Conservation (phyloP, 2,113 vertebrate genomes). For the Gallinago paraguaiae region DNA sequence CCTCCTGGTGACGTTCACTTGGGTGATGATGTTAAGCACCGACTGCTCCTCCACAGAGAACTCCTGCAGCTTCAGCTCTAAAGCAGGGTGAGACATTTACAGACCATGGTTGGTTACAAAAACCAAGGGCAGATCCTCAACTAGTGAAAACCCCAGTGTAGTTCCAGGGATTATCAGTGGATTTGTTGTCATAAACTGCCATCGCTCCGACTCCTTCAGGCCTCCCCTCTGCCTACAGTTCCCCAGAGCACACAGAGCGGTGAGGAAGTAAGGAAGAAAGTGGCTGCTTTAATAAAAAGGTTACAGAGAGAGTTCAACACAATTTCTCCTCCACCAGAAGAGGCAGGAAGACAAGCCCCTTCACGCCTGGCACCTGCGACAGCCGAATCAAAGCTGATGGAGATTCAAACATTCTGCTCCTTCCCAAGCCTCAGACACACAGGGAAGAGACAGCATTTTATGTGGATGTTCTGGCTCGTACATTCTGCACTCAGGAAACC, state of each 20-base stretch:
- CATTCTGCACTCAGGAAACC: neutral
- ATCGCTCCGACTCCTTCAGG: neutral
- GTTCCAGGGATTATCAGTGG: neutral
- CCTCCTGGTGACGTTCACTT: constrained; percentile 91
- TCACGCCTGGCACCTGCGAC: neutral
- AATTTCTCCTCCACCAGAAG: neutral
- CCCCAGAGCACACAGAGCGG: neutral
- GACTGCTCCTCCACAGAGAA: constrained; percentile 80
- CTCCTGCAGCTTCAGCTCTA: constrained; percentile 88
- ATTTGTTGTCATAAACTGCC: fast-evolving
- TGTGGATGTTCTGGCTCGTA: neutral
- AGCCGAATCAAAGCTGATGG: neutral
- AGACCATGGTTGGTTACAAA: fast-evolving
- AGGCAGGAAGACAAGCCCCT: fast-evolving
- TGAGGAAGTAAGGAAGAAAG: neutral
- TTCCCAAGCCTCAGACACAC: neutral
- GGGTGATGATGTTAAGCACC: constrained; percentile 90
- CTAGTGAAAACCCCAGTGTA: fast-evolving
- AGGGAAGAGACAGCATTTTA: neutral
- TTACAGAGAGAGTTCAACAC: neutral
- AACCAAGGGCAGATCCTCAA: neutral
- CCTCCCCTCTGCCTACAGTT: neutral
- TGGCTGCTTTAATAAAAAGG: neutral
- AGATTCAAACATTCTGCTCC: neutral
- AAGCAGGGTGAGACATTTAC: fast-evolving